Conservation (phyloP, 1,140 invertebrate genomes). For the Luehdorfia chinensis region DNA sequence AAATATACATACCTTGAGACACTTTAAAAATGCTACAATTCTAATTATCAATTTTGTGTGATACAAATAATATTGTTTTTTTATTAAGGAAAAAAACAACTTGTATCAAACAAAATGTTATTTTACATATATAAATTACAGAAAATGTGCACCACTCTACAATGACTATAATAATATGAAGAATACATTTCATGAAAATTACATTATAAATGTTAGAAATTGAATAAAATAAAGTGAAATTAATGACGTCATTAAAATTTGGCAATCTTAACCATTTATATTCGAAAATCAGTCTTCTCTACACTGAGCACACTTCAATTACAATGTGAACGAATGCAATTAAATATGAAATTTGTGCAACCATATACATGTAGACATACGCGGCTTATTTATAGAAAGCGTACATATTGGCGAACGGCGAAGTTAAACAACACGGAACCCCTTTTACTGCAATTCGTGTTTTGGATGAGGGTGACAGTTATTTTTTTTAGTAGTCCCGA, state of each 20-base stretch:
- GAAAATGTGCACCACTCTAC: conserved; percentile 29
- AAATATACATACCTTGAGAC: conserved; percentile 42
- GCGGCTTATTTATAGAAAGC: too few species aligned
- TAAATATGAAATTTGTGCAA: too few species aligned
- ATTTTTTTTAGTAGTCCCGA: too few species aligned
- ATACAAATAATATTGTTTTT: conserved; percentile 12
- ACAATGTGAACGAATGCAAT: neutral
- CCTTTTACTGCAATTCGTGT: too few species aligned
- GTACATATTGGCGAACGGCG: too few species aligned
- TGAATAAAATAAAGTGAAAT: conserved; percentile 25
- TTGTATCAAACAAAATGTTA: conserved; percentile 1
- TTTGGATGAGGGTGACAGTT: too few species aligned
- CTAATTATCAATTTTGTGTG: neutral
- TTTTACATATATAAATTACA: conserved; percentile 5
- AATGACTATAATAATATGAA: conserved; percentile 21
- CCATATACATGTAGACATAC: too few species aligned
- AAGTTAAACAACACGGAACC: too few species aligned
- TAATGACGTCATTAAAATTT: conserved; percentile 24
- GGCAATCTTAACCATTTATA: conserved; percentile 42
- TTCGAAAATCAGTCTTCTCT: conserved; percentile 68
- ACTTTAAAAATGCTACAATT: conserved; percentile 16
- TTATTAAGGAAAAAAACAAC: conserved; percentile 9
- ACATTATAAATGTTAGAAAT: conserved; percentile 21
- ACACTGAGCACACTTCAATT: conserved; percentile 48
- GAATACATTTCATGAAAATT: conserved; percentile 23